Conservation (phyloP, 2,113 vertebrate genomes). For the Leiothrix lutea region DNA sequence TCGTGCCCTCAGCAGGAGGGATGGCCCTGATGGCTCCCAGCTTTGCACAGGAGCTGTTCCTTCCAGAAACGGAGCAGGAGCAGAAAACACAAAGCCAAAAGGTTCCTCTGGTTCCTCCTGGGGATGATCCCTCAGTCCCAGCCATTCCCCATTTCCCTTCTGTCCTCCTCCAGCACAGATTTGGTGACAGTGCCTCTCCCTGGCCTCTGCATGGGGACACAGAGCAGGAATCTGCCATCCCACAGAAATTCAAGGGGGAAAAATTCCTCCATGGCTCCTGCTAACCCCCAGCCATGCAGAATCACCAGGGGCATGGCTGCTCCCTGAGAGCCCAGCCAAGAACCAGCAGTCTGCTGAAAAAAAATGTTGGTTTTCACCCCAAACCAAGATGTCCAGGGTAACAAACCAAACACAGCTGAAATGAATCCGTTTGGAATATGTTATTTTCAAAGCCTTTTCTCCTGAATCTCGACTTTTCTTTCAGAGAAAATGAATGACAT, state of each 20-base stretch:
- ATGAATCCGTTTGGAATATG: background rate
- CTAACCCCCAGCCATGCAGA: background rate
- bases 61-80: rapidly evolving
- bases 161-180: background rate
- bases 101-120: background rate
- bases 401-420: background rate
- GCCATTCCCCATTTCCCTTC: background rate
- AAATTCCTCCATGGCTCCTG: rapidly evolving
- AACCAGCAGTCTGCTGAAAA: background rate
- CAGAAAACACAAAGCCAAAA: background rate
- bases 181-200: background rate
- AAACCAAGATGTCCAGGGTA: background rate
- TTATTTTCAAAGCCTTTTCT: background rate
- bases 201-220: rapidly evolving
- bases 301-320: background rate
- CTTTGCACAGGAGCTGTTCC: background rate
- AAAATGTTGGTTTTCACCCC: background rate
- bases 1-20: background rate
- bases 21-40: background rate
- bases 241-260: background rate
- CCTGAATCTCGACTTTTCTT: background rate
- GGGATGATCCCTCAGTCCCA: background rate
- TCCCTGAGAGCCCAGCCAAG: background rate
- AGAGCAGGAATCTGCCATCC: background rate
- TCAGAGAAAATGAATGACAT: background rate